phyloP scores from a whole-genome alignment of 1,140 invertebrate genomes.

The Aethina tumida region DNA sequence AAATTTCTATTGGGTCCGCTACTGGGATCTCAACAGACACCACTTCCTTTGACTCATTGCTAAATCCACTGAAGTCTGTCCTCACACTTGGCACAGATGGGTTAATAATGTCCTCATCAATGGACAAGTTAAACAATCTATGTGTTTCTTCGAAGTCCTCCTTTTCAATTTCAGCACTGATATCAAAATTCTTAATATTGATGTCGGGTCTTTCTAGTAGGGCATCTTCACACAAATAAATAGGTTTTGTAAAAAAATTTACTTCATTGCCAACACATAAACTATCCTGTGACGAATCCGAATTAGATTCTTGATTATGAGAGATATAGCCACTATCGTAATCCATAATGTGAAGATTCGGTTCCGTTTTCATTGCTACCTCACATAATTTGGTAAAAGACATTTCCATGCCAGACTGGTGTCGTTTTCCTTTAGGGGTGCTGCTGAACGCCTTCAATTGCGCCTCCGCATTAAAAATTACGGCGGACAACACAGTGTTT shows the following conservation, averaged over 20 bases:
- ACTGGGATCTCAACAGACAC: conserved; percentile 15
- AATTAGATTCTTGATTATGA: conserved; percentile 26
- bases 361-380: conserved; percentile 2
- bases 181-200: conserved; percentile 5
- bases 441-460: too few relatives aligned
- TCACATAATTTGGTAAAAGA: background rate
- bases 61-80: conserved; percentile 19
- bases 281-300: conserved; percentile 14
- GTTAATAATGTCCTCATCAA: conserved; percentile 7
- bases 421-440: too few relatives aligned
- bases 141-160: conserved; percentile 14
- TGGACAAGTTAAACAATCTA: conserved; percentile 12
- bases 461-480: too few relatives aligned
- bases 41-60: conserved; percentile 9
- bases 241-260: conserved; percentile 10
- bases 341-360: conserved; percentile 18
- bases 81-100: conserved; percentile 17
- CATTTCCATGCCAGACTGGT: background rate
- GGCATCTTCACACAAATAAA: conserved; percentile 28
- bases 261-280: conserved; percentile 4
- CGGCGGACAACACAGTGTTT: too few relatives aligned
- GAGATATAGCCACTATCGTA: conserved; percentile 31
- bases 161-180: conserved; percentile 7
- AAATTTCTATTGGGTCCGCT: conserved; percentile 11
- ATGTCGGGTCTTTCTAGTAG: conserved; percentile 26